phyloP scores from a whole-genome alignment of 2,888 invertebrate species.

The Macroteleia sp. region DNA sequence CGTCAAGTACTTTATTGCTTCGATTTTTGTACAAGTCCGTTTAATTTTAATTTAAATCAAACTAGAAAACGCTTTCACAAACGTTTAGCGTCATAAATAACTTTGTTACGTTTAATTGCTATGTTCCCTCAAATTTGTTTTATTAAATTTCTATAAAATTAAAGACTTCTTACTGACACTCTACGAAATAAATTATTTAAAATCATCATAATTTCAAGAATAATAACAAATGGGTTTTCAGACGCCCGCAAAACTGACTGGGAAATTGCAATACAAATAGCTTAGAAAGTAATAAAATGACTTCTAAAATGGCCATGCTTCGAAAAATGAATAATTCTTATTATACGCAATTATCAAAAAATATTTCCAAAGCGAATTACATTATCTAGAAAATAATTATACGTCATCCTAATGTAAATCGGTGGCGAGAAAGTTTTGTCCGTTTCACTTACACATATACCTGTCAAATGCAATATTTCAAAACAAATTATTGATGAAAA shows the following conservation, averaged over 20 bases:
- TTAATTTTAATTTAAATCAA: background rate
- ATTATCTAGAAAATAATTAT: slow-evolving; percentile 32
- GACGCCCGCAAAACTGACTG: background rate
- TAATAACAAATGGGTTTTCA: background rate
- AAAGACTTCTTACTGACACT: background rate
- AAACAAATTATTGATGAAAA: slow-evolving; percentile 31
- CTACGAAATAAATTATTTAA: slow-evolving; percentile 7
- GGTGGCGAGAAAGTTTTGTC: slow-evolving; percentile 21
- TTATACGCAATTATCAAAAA: slow-evolving; percentile 33
- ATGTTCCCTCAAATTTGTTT: slow-evolving; percentile 1
- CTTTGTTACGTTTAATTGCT: slow-evolving; percentile 3
- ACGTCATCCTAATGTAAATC: slow-evolving; percentile 28
- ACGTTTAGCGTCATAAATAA: background rate
- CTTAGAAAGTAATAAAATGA: slow-evolving; percentile 42
- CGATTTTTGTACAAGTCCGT: background rate
- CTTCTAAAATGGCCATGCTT: background rate
- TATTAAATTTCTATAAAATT: slow-evolving; percentile 8
- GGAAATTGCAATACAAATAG: slow-evolving; percentile 24
- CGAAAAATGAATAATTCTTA: slow-evolving; percentile 35
- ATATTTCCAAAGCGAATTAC: background rate
- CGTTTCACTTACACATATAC: background rate
- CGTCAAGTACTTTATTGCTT: no score
- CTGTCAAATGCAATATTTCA: slow-evolving; percentile 18
- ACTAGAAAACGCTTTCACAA: slow-evolving; percentile 9
- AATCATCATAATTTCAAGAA: background rate